Evolutionary conservation across 2,888 invertebrate genomes (phyloP).

Genomic region (Dusona sp.): DNA sequence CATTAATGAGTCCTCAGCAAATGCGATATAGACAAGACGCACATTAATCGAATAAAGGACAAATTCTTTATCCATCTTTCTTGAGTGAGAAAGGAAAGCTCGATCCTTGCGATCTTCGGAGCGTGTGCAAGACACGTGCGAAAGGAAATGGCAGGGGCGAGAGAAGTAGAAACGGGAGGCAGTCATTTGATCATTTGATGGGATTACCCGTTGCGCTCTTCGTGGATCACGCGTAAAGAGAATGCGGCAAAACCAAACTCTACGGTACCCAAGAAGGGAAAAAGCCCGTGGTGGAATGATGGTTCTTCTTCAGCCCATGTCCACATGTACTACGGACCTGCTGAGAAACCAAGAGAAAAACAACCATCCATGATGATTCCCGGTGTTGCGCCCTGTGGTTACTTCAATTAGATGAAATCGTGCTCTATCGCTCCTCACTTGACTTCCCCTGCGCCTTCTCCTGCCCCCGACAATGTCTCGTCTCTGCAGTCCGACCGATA

Average conservation of each 20-base stretch:
- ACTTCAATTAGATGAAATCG: constrained; percentile 84
- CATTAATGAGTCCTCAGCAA: constrained; percentile 45
- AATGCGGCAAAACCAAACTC: constrained; percentile 32
- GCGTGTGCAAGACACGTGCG: constrained; percentile 78
- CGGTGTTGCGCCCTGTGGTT: constrained; percentile 82
- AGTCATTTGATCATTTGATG: constrained; percentile 81
- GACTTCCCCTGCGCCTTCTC: constrained; percentile 34
- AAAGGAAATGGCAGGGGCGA: constrained; percentile 77
- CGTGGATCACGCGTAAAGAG: constrained; percentile 60
- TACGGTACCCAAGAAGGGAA: constrained; percentile 33
- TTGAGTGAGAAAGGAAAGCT: constrained; percentile 18
- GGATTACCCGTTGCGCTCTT: constrained; percentile 75
- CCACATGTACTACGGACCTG: constrained; percentile 43
- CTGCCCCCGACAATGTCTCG: constrained; percentile 62
- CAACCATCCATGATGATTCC: constrained; percentile 71
- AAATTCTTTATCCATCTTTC: constrained; percentile 34
- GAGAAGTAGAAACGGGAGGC: constrained; percentile 79
- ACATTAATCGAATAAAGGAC: constrained; percentile 30
- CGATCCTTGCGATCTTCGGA: constrained; percentile 36
- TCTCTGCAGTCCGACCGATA: constrained; percentile 47
- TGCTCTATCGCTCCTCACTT: constrained; percentile 75
- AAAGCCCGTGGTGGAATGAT: constrained; percentile 24
- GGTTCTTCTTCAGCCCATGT: constrained; percentile 44
- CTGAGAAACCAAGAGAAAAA: constrained; percentile 48
- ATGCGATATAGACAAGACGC: constrained; percentile 11